A percentile compares a stretch with the other conserved stretches of the same genome.
These are phyloP conservation scores for Drosophila aff. DNA, from an alignment of 1,140 invertebrate species.

Conservation along the genomic window DNA sequence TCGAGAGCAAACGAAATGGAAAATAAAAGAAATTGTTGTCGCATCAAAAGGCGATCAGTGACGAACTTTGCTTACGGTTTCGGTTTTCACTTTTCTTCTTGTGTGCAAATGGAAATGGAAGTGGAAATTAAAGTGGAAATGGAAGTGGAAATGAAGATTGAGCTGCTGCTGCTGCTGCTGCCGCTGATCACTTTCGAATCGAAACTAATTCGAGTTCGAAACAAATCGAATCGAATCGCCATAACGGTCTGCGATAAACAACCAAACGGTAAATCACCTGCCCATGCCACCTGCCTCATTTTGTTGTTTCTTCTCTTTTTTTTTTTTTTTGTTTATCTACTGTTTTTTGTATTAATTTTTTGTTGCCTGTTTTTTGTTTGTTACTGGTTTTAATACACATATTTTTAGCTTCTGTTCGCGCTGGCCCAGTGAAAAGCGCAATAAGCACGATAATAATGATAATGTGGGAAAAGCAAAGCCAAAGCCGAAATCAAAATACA, in stretches of 20 bases:
- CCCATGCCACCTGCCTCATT: constrained; percentile 21
- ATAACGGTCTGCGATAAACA: constrained; percentile 43
- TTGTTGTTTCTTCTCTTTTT: not conserved
- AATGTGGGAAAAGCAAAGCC: constrained; percentile 42
- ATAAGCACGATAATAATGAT: constrained; percentile 60
- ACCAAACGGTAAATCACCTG: constrained; percentile 76
- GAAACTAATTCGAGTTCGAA: constrained; percentile 12
- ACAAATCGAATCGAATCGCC: constrained; percentile 13
- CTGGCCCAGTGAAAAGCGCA: constrained; percentile 47
- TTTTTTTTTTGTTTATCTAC: not conserved
- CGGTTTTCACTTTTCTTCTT: constrained; percentile 77
- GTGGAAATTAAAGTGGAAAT: constrained; percentile 29
- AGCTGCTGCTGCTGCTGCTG: constrained; percentile 16
- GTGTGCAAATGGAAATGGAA: constrained; percentile 37
- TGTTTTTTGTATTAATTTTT: not conserved
- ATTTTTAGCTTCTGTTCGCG: constrained; percentile 21
- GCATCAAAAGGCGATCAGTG: constrained; percentile 48
- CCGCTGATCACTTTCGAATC: constrained; percentile 71
- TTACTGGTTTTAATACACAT: constrained; percentile 15
- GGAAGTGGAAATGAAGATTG: constrained; percentile 12
- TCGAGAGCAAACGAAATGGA: constrained; percentile 42
- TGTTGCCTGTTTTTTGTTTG: constrained; percentile 9
- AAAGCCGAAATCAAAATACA: constrained; percentile 50
- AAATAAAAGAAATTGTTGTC: constrained; percentile 71
- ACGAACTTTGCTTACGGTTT: constrained; percentile 45